Evolutionary conservation across 2,113 vertebrate species (phyloP), one percentile per base, ranked within the genome.

Genomic region (Potamarius usumacintae): DNA sequence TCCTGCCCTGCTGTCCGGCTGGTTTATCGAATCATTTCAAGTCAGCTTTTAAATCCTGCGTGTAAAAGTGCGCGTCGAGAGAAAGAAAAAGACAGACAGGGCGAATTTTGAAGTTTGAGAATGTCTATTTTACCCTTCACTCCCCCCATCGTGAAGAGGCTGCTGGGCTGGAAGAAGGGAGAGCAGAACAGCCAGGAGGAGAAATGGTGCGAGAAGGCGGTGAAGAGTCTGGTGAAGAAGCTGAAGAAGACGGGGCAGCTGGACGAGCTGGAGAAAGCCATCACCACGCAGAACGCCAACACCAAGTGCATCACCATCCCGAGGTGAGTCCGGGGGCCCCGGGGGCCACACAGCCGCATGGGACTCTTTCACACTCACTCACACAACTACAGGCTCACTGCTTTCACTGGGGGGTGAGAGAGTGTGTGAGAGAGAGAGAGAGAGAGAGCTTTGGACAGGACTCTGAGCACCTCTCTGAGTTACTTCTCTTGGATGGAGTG

Each of bases 291-390:
- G 95, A 98, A 96, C 92, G 95, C 94, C 95, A 97, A 95, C 96
- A 99, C 98, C 82, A 99, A 99, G 95, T 99, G 98, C 95, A 99
- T 99, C 96, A 99, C 98, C 48, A 99, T 99, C 95, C 98, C 98
- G 91, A 97, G 98, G 98, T 99, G 90, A 91, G 87, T 82, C 18
- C 50, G 8, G 4, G 48, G 15, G 3, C 3, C 2, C 42, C 34
- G 34, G 42, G 42, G 42, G 42, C 4, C 42, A 3, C 34, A 42
- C 34, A 42, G 42, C 42, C 42, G 42, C 42, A 42, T 4, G 42
- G 42, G 42, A 42, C 30, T 2, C 34, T 48, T 74, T 48, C 14
- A 72, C 2, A 50, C 72, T 71, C 67, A 34, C 15, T 71, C 11
- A 34, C 18, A 76, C 42, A 22, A 11, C 52, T 7, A 55, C 27